Base-by-base conservation (phyloP, 53 echinoderm and acorn worm species). In the Crossaster papposus region DNA sequence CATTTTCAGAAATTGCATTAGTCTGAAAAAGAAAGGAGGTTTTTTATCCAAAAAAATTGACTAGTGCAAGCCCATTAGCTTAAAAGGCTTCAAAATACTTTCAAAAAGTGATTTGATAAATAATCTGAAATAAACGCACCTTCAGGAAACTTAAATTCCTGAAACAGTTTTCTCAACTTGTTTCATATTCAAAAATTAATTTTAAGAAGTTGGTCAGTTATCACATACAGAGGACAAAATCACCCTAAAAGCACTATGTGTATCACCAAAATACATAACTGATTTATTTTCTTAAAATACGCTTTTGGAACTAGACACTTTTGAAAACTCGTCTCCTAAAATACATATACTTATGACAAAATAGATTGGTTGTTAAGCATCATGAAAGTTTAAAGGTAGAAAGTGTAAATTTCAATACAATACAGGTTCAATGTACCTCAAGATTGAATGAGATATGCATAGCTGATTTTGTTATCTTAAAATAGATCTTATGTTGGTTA, bases 241-340 rank as follows among this genome's bases (percentile, higher is more conserved):
- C 68, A 26, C 24, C 68, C n/a, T 28, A 68, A n/a, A 68, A n/a
- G 28, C 17, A 26, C 68, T 73, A 5, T n/a, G n/a, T n/a, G n/a
- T n/a, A n/a, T 35, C 51, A 37, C 78, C 38, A 78, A 78, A 78
- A 78, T 78, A 78, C 78, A 78, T 38, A 50, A 50, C 51, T 78
- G 44, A 51, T 78, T 78, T 78, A 78, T 44, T 78, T 78, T n/a
- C 0, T 50, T 5, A 31, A 4, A 33, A 32, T 35, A 44, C 9
- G 6, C 5, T 44, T 44, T 44, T 44, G 0, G 9, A 9, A 44
- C 44, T 36, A 33, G 1, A 1, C 15, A 15, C 74, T 73, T 73
- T 13, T 13, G 15, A 73, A 34, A 33, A 36, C 13, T 36, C 10
- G 2, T 73, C 11, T 34, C 17, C 20, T 30, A 12, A 58, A 35